These are phyloP conservation scores for Apotomis turbidana DNA, from an alignment of 2,888 invertebrate genomes.

Conservation along the genomic window DNA sequence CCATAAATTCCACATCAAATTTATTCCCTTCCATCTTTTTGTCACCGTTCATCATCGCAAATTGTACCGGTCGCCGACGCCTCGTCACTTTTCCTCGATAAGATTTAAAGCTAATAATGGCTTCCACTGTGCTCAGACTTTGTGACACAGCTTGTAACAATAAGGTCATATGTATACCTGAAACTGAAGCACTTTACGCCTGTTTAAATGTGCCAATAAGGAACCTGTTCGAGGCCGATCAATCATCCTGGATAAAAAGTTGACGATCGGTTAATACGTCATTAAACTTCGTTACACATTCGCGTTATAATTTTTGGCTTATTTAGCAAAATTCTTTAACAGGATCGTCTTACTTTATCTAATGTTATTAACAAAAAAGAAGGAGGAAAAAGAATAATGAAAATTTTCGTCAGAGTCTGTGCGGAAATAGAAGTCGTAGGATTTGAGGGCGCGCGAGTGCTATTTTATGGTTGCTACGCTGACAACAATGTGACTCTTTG, in stretches of 20 bases:
- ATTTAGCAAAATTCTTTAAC: background rate
- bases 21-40: constrained; percentile 16
- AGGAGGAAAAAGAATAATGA: too few relatives aligned
- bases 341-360: too few relatives aligned
- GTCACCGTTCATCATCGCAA: constrained; percentile 23
- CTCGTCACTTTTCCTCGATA: constrained; percentile 10
- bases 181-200: background rate
- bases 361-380: too few relatives aligned
- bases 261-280: constrained; percentile 67
- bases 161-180: background rate
- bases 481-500: too few relatives aligned
- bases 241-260: constrained; percentile 70
- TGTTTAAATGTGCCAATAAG: constrained; percentile 7
- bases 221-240: constrained; percentile 72
- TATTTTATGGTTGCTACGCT: too few relatives aligned
- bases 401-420: too few relatives aligned
- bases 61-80: constrained; percentile 12
- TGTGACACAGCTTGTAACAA: background rate
- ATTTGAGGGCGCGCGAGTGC: too few relatives aligned
- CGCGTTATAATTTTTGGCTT: constrained; percentile 30
- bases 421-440: too few relatives aligned
- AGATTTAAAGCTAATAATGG: constrained; percentile 29
- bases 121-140: constrained; percentile 47
- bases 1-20: constrained; percentile 20
- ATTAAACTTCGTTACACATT: constrained; percentile 50